Evolutionary conservation across 2,113 vertebrate genomes (phyloP), one percentile per base, ranked within the genome.

Genomic region (Mirounga angustirostris): DNA sequence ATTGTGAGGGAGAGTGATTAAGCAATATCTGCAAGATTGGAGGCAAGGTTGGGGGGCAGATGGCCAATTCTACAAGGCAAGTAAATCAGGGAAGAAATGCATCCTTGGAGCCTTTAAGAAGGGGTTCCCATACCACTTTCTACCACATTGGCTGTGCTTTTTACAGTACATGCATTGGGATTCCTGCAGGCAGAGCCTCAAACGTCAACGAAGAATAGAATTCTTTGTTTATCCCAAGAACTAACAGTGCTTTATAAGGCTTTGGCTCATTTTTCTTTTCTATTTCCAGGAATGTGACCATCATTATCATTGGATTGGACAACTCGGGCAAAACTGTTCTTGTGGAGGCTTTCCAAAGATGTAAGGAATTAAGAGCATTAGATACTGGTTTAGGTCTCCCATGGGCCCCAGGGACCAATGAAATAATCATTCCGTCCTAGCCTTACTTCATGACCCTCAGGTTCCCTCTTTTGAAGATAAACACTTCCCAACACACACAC

Each of bases 291-390:
- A 99, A 99, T 97, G 98, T 99, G 87, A 99, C 99, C 19, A 74
- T 99, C 96, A 99, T 99, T 0, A 99, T 99, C 46, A 54, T 99
- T 78, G 99, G 99, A 93, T 99, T 99, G 98, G 99, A 99, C 94
- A 99, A 99, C 7, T 99, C 99, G 0, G 99, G 99, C 67, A 99
- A 99, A 99, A 99, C 99, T 24, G 99, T 99, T 0, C 86, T 99
- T 54, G 73, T 99, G 96, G 98, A 61, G 98, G 99, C 99, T 59
- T 99, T 99, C 95, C 97, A 99, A 58, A 99, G 97, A 99, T 98
- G 99, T 99, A 98, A 99, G 99, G 65, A 97, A 95, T 86, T 69
- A 74, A 46, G 78, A 92, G 12, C 43, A 94, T 90, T 92, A 94
- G 80, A 88, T 50, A 84, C 56, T 91, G 28, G 54, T 76, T 54